A percentile compares a stretch with the other conserved stretches of the same genome.
Conservation (phyloP, 92 coral and sea anemone species). For the Bergia sp. region DNA sequence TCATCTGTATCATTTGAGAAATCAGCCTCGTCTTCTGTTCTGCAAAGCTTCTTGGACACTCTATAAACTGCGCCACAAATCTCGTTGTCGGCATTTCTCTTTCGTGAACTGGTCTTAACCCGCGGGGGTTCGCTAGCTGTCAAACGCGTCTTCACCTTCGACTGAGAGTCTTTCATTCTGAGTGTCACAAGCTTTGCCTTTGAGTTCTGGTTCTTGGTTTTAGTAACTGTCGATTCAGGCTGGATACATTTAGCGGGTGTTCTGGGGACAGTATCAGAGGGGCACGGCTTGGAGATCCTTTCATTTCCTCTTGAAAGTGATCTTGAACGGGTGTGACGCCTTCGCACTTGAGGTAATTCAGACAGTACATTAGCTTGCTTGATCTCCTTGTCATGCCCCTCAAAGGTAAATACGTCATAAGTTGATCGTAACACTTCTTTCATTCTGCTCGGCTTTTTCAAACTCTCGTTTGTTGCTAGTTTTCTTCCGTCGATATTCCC, state of each 20-base stretch:
- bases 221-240: background rate
- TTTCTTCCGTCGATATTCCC: background rate
- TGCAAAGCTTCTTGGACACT: constrained; percentile 11
- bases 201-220: background rate
- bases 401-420: background rate
- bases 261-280: background rate
- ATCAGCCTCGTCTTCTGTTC: background rate
- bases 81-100: constrained; percentile 34
- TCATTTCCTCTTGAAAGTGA: background rate
- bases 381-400: background rate
- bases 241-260: background rate
- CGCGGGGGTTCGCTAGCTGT: background rate
- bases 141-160: background rate
- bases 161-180: background rate
- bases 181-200: background rate
- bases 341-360: background rate
- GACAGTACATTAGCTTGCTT: background rate
- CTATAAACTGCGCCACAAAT: background rate
- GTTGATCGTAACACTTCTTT: background rate
- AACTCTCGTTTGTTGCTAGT: background rate
- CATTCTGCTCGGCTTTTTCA: background rate
- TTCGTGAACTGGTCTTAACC: background rate
- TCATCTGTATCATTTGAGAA: background rate
- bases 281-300: background rate
- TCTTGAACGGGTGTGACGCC: background rate